Base-by-base conservation (phyloP, 2,797 vertebrate species). In the Leuciscus waleckii region DNA sequence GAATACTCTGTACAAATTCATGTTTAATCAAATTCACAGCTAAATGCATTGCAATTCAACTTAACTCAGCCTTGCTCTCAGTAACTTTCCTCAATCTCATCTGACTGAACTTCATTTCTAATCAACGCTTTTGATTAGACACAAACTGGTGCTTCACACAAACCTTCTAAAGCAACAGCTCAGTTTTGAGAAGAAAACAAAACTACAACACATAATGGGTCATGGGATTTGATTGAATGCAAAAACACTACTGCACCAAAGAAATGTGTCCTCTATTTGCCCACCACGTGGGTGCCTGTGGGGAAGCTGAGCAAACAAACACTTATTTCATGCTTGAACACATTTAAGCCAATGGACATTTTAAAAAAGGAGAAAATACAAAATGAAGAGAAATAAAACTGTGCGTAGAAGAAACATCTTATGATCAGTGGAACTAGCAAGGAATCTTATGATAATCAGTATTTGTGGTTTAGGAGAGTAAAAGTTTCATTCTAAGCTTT, bases 281-380 rank as follows among this genome's bases (percentile, higher is more conserved):
- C 67, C 49, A 81, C 67, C 32, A 41, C 49, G 10, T n/a, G n/a
- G 46, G 23, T 81, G 79, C 67, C 79, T 81, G 46, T 68, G 13
- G 49, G 79, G 79, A 49, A 81, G 67, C 67, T 29, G 14, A 81
- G 32, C 67, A 69, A 81, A 81, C 79, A 81, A 81, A 39, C 79
- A 39, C 67, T 56, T 70, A 70, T 81, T 81, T 81, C 79, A 81
- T 81, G 79, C 79, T 69, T 54, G 65, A 81, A 17, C 67, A 69
- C 65, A 39, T 81, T 81, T 56, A 39, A 70, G 67, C 79, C 79
- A 81, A 67, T 81, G 67, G 79, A 70, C 67, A 56, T 39, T 78
- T 58, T 13, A 70, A 54, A 23, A 58, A n/a, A 58, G 9, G 13
- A 70, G 10, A 86, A 39, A 49, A 41, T 35, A 21, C 29, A 39